Base-by-base conservation (phyloP, 2,113 vertebrate genomes). In the Ifrita kowaldi region DNA sequence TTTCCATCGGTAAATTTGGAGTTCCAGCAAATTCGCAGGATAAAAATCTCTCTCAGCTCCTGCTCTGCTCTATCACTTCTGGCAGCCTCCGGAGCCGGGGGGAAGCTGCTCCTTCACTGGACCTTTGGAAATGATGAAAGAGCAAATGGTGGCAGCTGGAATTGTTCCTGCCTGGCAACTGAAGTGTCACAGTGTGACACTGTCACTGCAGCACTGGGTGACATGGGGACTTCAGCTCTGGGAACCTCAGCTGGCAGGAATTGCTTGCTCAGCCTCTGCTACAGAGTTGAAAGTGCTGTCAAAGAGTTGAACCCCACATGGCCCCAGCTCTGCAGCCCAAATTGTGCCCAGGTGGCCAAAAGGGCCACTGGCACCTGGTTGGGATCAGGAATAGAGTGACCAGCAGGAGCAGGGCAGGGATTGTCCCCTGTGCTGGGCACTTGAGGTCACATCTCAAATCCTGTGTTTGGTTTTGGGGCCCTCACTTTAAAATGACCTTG, bases 151-250 rank as follows among this genome's bases (percentile, higher is more conserved):
- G n/a, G 24, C 57, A 80, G 53, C 41, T n/a, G 26, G 23, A 77
- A 73, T 16, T 3, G 1, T 53, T n/a, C 18, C 41, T 52, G 52
- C 65, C 69, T 44, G 64, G 20, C 83, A 35, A 0, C 3, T 41
- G 28, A 10, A 27, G 57, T 22, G 37, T 26, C 42, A 3, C 17
- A 16, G 63, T 0, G 0, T 26, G 23, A 16, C 3, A 1, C 21
- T 33, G 46, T 22, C 55, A 55, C 37, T 47, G 75, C 46, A 41
- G 60, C 12, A 2, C 28, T 0, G 4, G 21, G 27, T n/a, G 37
- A 19, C 44, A 7, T 1, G 21, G 30, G 47, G 24, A 49, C 18
- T 49, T 27, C 65, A 50, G 3, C 52, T 71, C 50, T 1, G 20
- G 42, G 27, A 21, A 9, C n/a, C 30, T 41, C 60, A 65, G 50